Percentiles rank a stretch among this genome's conserved stretches.
Conservation (phyloP, 2,888 invertebrate species). For the Drosophila longiperda region DNA sequence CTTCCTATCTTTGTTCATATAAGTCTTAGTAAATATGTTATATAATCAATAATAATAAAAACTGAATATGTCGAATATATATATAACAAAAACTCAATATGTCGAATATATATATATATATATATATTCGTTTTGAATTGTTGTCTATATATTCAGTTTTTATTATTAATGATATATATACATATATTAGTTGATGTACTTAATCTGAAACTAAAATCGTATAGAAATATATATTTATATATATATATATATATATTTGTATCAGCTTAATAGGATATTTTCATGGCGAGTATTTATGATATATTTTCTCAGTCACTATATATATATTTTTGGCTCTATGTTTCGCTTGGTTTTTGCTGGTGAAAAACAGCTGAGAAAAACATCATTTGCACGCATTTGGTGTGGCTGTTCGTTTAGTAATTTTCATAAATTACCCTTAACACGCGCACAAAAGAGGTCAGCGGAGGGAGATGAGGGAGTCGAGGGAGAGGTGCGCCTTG, state of each 20-base stretch:
- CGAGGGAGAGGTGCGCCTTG: not conserved
- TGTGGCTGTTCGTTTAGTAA: conserved; percentile 71
- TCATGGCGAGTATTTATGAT: too few relatives aligned
- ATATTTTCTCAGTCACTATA: not conserved
- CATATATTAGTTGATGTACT: too few relatives aligned
- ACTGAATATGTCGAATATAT: not conserved
- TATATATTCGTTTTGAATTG: too few relatives aligned
- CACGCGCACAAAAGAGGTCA: conserved; percentile 40
- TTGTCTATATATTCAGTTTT: too few relatives aligned
- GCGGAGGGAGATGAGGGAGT: not conserved
- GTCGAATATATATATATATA: too few relatives aligned
- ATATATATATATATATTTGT: too few relatives aligned
- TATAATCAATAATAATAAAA: not conserved
- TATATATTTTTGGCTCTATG: conserved; percentile 1
- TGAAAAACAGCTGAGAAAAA: conserved; percentile 35
- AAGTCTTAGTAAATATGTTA: not conserved
- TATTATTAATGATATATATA: not conserved
- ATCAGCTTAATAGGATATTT: conserved; percentile 6
- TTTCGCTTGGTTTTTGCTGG: conserved; percentile 21
- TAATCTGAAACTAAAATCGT: not conserved
- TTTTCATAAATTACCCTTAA: conserved; percentile 78
- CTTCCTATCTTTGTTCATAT: not conserved
- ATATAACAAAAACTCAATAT: not conserved
- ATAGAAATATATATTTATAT: not conserved
- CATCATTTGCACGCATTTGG: conserved; percentile 79